These are phyloP conservation scores for Acronicta psi DNA, from an alignment of 2,888 invertebrate species.

Conservation along the genomic window DNA sequence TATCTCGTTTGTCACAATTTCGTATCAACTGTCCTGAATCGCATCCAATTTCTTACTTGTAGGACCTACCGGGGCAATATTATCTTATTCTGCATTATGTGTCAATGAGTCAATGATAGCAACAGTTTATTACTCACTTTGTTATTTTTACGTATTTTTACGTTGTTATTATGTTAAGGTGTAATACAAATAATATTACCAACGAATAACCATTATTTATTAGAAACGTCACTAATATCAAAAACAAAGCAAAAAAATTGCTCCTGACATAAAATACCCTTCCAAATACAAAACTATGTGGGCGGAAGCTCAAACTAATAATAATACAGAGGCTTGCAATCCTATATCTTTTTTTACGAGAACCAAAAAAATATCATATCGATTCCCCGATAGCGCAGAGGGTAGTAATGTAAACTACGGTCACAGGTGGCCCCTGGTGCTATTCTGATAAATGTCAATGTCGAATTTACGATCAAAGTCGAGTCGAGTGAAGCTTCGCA, in stretches of 20 bases:
- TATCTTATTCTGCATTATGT: no score
- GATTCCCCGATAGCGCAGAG: constrained; percentile 41
- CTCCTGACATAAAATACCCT: neutral
- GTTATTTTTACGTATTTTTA: no score
- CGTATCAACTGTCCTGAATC: no score
- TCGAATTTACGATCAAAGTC: constrained; percentile 49
- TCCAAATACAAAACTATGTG: constrained; percentile 4
- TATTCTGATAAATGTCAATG: constrained; percentile 60
- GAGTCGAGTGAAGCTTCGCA: constrained; percentile 48
- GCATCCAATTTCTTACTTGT: no score
- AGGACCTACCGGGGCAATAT: no score
- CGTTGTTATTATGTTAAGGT: no score
- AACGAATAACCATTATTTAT: no score
- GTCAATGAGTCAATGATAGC: no score
- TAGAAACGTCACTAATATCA: no score
- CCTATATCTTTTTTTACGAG: constrained; percentile 47
- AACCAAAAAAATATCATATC: constrained; percentile 51
- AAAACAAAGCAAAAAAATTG: neutral
- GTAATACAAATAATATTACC: no score
- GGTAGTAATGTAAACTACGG: constrained; percentile 46
- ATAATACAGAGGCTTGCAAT: constrained; percentile 33
- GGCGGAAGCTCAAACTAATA: neutral
- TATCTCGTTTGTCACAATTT: no score
- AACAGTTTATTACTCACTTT: no score
- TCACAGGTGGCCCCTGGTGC: constrained; percentile 55